These are phyloP conservation scores for Lepidostoma basale DNA, from an alignment of 1,140 invertebrate species.

Conservation along the genomic window DNA sequence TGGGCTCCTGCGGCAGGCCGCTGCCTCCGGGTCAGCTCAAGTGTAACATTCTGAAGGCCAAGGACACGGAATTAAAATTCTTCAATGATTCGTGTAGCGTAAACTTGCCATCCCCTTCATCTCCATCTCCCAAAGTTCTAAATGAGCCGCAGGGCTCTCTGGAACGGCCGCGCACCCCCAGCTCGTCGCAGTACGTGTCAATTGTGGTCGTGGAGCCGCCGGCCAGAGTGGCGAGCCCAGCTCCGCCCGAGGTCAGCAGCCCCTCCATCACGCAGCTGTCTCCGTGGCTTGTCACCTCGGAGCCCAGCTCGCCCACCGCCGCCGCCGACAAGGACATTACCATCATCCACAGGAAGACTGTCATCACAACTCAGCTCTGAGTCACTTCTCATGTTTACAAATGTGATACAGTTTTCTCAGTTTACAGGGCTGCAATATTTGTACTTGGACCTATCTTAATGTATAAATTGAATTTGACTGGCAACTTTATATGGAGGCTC, in stretches of 20 bases:
- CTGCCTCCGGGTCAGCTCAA: slow-evolving; percentile 89
- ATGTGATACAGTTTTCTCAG: no score
- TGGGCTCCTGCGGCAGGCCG: slow-evolving; percentile 65
- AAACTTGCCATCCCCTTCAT: slow-evolving; percentile 53
- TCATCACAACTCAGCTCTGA: slow-evolving; percentile 83
- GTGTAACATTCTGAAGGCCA: slow-evolving; percentile 93
- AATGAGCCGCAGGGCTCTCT: slow-evolving; percentile 50
- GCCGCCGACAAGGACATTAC: slow-evolving; percentile 73
- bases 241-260: slow-evolving; percentile 48
- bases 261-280: slow-evolving; percentile 64
- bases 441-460: no score
- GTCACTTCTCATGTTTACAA: no score
- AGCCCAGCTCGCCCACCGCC: slow-evolving; percentile 68
- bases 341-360: slow-evolving; percentile 72
- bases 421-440: no score
- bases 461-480: no score
- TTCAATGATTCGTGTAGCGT: slow-evolving; percentile 56
- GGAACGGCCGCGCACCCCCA: slow-evolving; percentile 50
- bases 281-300: slow-evolving; percentile 80
- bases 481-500: no score
- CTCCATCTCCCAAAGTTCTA: slow-evolving; percentile 56
- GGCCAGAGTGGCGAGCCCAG: slow-evolving; percentile 50
- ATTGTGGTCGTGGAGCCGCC: slow-evolving; percentile 64
- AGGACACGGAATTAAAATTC: slow-evolving; percentile 58
- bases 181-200: slow-evolving; percentile 62